phyloP scores from a whole-genome alignment of 2,797 vertebrate genomes.

The Buceros bicornis region DNA sequence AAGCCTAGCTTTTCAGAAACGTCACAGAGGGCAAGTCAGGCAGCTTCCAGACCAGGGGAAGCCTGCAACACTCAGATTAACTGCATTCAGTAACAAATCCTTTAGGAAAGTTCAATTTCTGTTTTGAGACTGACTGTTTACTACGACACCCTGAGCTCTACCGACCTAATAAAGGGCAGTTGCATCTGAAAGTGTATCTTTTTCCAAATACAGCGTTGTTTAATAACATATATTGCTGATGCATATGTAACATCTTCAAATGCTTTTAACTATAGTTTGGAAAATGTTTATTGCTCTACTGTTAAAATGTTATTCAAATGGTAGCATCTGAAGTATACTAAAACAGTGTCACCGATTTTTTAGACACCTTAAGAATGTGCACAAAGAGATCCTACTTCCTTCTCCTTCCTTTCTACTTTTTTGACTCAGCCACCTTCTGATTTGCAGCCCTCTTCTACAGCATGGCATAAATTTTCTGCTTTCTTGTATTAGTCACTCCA shows the following conservation, averaged over 20 bases:
- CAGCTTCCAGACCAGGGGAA: not conserved
- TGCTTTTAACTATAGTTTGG: not conserved
- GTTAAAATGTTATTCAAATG: not conserved
- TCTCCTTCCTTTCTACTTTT: not conserved
- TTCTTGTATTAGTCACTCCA: not conserved
- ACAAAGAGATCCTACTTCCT: not conserved
- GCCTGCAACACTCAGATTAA: not conserved
- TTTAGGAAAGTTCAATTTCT: not conserved
- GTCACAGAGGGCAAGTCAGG: not conserved
- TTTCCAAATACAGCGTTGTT: not conserved
- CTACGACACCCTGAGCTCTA: not conserved
- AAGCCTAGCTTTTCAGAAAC: not conserved
- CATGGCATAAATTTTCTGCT: not conserved
- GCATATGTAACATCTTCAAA: not conserved
- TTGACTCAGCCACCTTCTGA: not conserved
- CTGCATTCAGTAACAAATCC: not conserved
- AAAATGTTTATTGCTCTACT: not conserved
- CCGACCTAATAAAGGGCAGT: not conserved
- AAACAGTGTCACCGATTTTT: not conserved
- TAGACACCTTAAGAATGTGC: not conserved
- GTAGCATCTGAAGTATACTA: not conserved
- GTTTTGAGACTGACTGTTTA: not conserved
- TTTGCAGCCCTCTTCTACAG: not conserved
- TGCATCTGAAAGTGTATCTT: not conserved
- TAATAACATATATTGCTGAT: not conserved